Evolutionary conservation across 2,113 vertebrate species (phyloP).

Genomic region (Neolamprologus sp.): DNA sequence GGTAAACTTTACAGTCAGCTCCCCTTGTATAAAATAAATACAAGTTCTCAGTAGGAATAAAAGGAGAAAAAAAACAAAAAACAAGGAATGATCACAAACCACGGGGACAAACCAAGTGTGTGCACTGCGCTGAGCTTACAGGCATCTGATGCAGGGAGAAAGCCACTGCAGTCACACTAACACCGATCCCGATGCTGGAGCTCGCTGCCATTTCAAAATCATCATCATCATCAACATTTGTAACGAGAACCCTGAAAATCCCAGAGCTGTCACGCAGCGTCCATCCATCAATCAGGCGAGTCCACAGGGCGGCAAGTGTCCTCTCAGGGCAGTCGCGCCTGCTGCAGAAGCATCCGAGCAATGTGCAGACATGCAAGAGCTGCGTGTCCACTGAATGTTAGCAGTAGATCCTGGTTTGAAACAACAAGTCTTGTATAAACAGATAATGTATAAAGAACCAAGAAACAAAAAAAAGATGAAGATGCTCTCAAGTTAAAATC

Average conservation of each 20-base stretch:
- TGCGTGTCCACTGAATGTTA: not conserved
- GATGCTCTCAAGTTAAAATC: slow-evolving; percentile 12
- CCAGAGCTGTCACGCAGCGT: not conserved
- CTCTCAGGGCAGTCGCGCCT: not conserved
- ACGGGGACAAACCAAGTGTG: not conserved
- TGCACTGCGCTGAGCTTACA: slow-evolving; percentile 24
- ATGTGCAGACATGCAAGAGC: slow-evolving; percentile 12
- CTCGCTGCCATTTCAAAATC: slow-evolving; percentile 4
- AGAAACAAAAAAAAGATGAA: not conserved
- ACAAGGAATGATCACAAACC: slow-evolving; percentile 25
- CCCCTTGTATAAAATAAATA: slow-evolving; percentile 87
- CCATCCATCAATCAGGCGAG: not conserved
- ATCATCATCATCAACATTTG: not conserved
- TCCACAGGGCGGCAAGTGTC: not conserved
- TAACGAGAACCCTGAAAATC: not conserved
- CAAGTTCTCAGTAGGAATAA: slow-evolving; percentile 69
- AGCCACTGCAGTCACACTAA: not conserved
- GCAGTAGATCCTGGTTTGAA: not conserved
- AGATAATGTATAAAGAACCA: not conserved
- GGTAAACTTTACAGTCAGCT: slow-evolving; percentile 74
- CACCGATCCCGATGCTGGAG: not conserved
- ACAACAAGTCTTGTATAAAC: not conserved
- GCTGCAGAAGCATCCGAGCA: slow-evolving; percentile 1
- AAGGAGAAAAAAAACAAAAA: not conserved
- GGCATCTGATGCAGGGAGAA: slow-evolving; percentile 31